Conservation (phyloP, 2,113 vertebrate species). For the Syngnathus floridae region DNA sequence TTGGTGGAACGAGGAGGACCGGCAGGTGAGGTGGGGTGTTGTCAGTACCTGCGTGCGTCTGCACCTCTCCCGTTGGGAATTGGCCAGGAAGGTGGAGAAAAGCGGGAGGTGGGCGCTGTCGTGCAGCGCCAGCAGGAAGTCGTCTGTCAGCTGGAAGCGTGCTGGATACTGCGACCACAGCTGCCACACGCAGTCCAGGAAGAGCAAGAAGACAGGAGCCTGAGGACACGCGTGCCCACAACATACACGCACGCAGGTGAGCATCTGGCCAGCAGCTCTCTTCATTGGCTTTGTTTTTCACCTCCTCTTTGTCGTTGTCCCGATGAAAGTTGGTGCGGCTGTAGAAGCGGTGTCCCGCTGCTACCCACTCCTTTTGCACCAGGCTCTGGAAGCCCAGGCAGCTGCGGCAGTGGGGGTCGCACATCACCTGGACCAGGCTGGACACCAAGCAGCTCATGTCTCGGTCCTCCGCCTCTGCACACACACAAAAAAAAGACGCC, state of each 20-base stretch:
- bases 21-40: too few species aligned
- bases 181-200: conserved; percentile 93
- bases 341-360: conserved; percentile 83
- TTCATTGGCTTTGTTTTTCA: conserved; percentile 32
- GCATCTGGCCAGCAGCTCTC: too few species aligned
- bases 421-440: conserved; percentile 88
- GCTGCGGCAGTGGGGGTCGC: conserved; percentile 77
- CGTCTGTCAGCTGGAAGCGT: conserved; percentile 83
- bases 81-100: conserved; percentile 82
- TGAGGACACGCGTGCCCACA: conserved; percentile 33
- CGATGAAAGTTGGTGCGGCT: conserved; percentile 72
- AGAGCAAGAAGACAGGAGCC: conserved; percentile 88
- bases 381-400: conserved; percentile 83
- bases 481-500: neutral
- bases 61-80: conserved; percentile 81
- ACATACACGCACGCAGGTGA: neutral
- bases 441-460: conserved; percentile 86
- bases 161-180: conserved; percentile 80
- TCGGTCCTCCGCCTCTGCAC: conserved; percentile 80
- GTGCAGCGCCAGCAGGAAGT: conserved; percentile 83
- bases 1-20: too few species aligned
- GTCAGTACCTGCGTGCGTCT: conserved; percentile 69
- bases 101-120: conserved; percentile 83
- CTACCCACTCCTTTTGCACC: conserved; percentile 92
- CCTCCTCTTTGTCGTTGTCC: conserved; percentile 76